Percentiles rank a stretch among this genome's conserved stretches.
phyloP scores from a whole-genome alignment of 2,113 vertebrate species.

The Tragulus kanchil region DNA sequence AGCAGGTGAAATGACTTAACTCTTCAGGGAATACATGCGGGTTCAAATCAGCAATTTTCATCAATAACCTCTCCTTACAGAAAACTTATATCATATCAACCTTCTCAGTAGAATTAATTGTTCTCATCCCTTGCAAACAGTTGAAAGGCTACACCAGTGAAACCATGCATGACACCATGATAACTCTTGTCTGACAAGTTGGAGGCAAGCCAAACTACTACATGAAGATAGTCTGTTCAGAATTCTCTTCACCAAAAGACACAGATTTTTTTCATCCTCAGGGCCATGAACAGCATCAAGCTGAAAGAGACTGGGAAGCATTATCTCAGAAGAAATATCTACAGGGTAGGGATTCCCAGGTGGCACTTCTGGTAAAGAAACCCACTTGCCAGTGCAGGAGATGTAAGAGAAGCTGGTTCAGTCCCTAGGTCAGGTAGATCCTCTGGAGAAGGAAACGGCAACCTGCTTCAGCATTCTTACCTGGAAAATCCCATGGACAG shows the following conservation, averaged over 20 bases:
- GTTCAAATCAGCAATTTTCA: slow-evolving; percentile 6
- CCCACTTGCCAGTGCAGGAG: no score
- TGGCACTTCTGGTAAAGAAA: no score
- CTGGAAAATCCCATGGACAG: no score
- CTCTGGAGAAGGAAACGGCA: no score
- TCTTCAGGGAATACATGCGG: neutral
- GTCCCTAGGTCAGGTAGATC: no score
- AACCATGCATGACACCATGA: neutral
- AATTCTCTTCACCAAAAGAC: neutral
- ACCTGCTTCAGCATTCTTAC: no score
- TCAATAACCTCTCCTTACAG: slow-evolving; percentile 50
- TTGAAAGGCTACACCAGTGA: neutral
- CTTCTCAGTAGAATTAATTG: neutral
- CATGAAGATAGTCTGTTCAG: neutral
- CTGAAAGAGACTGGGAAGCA: neutral
- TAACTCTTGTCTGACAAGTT: neutral
- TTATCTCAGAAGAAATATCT: neutral
- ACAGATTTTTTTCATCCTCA: neutral
- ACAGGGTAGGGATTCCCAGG: no score
- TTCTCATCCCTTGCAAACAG: neutral
- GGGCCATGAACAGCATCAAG: neutral
- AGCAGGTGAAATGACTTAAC: slow-evolving; percentile 81
- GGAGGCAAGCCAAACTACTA: neutral
- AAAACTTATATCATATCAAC: neutral
- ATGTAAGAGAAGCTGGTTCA: no score